Evolutionary conservation across 2,888 invertebrate species (phyloP), one percentile per base, ranked within the genome.

Genomic region (Cetonia aurata): DNA sequence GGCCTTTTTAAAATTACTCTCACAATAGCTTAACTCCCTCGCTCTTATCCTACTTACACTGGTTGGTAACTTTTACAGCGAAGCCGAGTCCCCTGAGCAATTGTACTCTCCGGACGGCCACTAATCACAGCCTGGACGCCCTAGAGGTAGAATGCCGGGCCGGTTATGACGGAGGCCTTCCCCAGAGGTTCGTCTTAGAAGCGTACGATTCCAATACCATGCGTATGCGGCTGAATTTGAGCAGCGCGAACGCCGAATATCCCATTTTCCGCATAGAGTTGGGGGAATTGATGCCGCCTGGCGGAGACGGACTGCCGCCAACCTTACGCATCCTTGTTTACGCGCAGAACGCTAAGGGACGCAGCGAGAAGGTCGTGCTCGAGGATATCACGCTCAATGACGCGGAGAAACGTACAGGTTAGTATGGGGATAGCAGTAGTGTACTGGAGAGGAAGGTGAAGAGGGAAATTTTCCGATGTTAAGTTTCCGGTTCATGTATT

Each of bases 331-430:
- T 96, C 76, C 89, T 93, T 74, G 91, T 94, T 76, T 96, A 93
- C 83, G 92, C 95, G 70, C 90, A 89, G 77, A 96, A 96, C 85
- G 90, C 93, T 72, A 96, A 96, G 83, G 96, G 96, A 66, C 90
- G 91, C 74, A 94, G 95, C 72, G 95, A 94, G 78, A 91, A 91
- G 77, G 90, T 92, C 72, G 87, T 94, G 8, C 87, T 96, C 72
- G 95, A 96, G 83, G 94, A 95, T 81, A 94, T 95, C 78, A 92
- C 94, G 77, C 91, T 95, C 80, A 93, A 93, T 83, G 95, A 95
- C 83, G 93, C 95, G 59, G 95, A 94, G 77, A 93, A 92, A 82
- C 89, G 93, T 81, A 91, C 94, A 85, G 94, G 95, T 95, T 86
- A 84, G 81, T 75, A 37, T 42, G 1, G 2, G 44, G 1, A 44